These are phyloP conservation scores for Cynopterus brachyotis DNA, from an alignment of 2,113 vertebrate species.

Conservation along the genomic window DNA sequence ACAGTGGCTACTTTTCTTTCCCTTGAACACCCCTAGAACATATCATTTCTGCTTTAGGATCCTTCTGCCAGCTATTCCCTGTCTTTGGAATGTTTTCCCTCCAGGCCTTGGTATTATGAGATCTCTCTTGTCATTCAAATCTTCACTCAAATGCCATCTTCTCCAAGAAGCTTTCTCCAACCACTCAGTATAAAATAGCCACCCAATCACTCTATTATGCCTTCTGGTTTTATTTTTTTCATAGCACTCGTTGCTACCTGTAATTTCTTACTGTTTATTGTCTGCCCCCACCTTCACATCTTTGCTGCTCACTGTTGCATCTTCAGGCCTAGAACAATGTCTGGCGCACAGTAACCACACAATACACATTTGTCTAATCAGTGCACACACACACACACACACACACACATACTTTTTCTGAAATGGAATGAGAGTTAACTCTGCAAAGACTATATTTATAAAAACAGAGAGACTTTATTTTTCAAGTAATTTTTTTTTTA, in stretches of 20 bases:
- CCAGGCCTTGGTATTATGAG: not conserved
- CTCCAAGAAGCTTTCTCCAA: not conserved
- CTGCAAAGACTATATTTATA: not conserved
- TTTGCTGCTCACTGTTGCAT: not conserved
- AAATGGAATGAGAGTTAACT: not conserved
- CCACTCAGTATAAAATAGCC: not conserved
- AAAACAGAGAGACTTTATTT: not conserved
- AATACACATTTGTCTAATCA: not conserved
- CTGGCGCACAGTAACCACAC: not conserved
- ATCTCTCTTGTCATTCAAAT: not conserved
- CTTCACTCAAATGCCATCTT: not conserved
- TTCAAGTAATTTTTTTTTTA: slow-evolving; percentile 21
- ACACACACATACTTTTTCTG: not conserved
- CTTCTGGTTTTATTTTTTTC: not conserved
- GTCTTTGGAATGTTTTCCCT: not conserved
- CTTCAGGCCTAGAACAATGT: not conserved
- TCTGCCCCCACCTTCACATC: not conserved
- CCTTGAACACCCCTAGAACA: not conserved
- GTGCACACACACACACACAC: not conserved
- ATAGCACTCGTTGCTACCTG: not conserved
- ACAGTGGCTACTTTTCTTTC: not conserved
- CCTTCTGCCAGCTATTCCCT: not conserved
- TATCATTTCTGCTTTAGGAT: not conserved
- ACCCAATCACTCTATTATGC: not conserved
- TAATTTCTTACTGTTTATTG: not conserved